These are phyloP conservation scores for Nyctereutes procyonoides DNA, from an alignment of 2,113 vertebrate species.

Conservation along the genomic window DNA sequence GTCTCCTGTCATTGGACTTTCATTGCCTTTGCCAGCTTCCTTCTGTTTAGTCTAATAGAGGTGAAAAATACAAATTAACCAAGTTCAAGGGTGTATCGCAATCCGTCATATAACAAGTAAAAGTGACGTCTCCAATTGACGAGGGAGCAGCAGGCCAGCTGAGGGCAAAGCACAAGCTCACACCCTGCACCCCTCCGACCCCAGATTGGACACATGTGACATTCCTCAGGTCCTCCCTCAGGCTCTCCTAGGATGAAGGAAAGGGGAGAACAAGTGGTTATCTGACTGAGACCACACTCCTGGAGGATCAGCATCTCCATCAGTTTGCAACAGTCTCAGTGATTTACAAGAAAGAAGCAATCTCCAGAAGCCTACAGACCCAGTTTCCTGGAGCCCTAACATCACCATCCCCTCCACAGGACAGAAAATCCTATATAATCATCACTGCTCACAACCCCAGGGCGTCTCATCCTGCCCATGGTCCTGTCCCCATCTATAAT, in stretches of 20 bases:
- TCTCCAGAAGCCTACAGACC: background rate
- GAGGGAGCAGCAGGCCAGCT: background rate
- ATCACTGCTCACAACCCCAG: background rate
- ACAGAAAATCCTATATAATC: background rate
- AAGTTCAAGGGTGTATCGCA: background rate
- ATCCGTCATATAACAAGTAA: background rate
- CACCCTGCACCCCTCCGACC: fast-evolving
- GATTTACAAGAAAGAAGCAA: background rate
- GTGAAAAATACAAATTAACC: background rate
- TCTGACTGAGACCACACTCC: background rate
- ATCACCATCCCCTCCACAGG: background rate
- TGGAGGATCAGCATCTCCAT: background rate
- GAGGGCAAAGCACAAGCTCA: background rate
- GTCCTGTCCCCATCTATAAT: too few species aligned
- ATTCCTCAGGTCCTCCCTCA: background rate
- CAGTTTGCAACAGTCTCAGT: background rate
- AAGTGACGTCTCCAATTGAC: fast-evolving
- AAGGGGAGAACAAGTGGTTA: fast-evolving
- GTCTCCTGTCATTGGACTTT: background rate
- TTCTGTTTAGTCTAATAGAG: background rate
- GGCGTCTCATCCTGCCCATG: background rate
- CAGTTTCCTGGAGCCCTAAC: background rate
- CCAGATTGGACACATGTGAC: background rate
- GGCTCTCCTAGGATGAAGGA: background rate
- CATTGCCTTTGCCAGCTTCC: background rate